Conservation (phyloP, 2,888 invertebrate species). For the Rotaria magnacalcarata region DNA sequence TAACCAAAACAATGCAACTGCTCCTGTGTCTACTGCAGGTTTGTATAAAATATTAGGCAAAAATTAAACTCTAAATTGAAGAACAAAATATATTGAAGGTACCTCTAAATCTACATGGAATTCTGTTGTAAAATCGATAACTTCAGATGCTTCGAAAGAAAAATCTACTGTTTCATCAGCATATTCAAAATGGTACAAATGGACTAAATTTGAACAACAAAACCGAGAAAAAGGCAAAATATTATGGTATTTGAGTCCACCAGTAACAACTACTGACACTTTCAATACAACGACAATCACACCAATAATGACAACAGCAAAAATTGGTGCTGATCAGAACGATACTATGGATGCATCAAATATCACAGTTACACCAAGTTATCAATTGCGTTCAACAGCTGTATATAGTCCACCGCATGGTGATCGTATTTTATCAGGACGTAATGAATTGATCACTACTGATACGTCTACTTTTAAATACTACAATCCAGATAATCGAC, state of each 20-base stretch:
- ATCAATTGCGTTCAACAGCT: neutral
- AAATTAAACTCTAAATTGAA: neutral
- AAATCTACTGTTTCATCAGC: neutral
- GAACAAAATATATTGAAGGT: neutral
- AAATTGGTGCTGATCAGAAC: neutral
- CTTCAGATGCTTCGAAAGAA: neutral
- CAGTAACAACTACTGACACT: neutral
- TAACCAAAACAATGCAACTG: neutral
- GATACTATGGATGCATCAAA: neutral
- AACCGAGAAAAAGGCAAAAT: neutral
- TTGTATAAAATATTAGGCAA: neutral
- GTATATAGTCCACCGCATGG: neutral
- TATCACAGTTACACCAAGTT: neutral
- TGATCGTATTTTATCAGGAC: neutral
- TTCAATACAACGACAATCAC: neutral
- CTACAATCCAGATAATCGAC: neutral
- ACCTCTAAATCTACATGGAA: neutral
- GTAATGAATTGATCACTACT: neutral
- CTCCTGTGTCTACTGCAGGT: neutral
- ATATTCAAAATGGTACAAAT: neutral
- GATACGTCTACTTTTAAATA: slow-evolving; percentile 8
- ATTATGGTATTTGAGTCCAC: neutral
- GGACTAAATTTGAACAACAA: neutral
- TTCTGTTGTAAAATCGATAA: neutral
- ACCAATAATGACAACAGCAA: neutral